These are phyloP conservation scores for Monodelphis domestica DNA, from an alignment of 2,797 vertebrate species.

Conservation along the genomic window DNA sequence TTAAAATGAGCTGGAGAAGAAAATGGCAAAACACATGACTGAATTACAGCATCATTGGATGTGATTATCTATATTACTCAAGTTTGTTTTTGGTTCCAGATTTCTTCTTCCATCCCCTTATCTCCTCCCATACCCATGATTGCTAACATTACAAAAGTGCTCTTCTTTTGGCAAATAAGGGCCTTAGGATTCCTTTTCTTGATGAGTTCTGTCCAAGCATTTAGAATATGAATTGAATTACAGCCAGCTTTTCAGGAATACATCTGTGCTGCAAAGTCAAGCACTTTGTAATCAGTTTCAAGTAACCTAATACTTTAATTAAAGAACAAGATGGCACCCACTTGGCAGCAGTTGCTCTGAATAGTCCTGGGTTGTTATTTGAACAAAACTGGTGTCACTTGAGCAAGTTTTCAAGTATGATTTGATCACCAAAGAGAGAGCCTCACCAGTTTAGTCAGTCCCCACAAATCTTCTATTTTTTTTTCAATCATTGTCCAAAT, in stretches of 20 bases:
- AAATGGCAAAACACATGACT: no score
- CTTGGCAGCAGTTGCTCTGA: neutral
- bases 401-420: neutral
- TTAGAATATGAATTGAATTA: neutral
- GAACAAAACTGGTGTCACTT: neutral
- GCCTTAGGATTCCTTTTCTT: neutral
- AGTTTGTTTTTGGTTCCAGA: neutral
- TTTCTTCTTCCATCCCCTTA: neutral
- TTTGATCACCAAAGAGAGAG: neutral
- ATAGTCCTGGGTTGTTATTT: neutral
- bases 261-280: neutral
- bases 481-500: neutral
- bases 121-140: neutral
- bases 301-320: slow-evolving; percentile 4
- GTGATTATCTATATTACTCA: neutral
- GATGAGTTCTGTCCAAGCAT: neutral
- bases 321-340: neutral
- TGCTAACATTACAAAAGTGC: neutral
- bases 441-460: neutral
- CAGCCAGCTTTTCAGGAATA: neutral
- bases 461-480: neutral
- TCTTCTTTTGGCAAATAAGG: neutral
- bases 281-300: neutral
- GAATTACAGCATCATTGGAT: no score
- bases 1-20: no score